Evolutionary conservation across 2,888 invertebrate genomes (phyloP).

Genomic region (Mesopsocus fuscifrons): DNA sequence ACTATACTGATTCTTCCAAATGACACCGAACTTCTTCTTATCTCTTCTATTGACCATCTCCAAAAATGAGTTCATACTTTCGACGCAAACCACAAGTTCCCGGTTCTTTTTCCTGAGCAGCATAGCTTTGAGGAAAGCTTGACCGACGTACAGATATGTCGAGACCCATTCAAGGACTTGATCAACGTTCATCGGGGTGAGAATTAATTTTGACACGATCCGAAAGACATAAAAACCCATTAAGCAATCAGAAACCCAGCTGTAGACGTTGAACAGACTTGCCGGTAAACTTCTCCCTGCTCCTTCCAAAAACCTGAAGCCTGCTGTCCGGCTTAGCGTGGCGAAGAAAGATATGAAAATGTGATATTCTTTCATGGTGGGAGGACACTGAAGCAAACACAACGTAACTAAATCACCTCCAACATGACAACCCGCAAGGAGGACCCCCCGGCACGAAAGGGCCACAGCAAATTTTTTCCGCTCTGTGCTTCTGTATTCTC

Average conservation of each 20-base stretch:
- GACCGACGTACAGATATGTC: slow-evolving; percentile 4
- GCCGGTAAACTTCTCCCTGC: not conserved
- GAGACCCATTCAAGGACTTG: slow-evolving; percentile 5
- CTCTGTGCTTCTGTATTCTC: too few relatives aligned
- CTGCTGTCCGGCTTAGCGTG: not conserved
- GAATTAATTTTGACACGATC: not conserved
- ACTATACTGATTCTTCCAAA: not conserved
- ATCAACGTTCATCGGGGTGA: not conserved
- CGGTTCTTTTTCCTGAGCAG: not conserved
- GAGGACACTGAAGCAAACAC: too few relatives aligned
- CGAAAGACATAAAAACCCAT: slow-evolving; percentile 1
- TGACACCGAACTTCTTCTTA: not conserved
- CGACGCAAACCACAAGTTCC: not conserved
- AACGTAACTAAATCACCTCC: too few relatives aligned
- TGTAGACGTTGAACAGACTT: not conserved
- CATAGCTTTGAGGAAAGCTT: not conserved
- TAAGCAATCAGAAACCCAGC: not conserved
- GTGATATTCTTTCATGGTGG: not conserved
- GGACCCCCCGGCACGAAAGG: too few relatives aligned
- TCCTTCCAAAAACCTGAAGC: not conserved
- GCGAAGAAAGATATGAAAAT: not conserved
- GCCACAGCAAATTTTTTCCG: too few relatives aligned
- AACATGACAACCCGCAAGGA: too few relatives aligned
- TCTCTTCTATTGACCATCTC: not conserved
- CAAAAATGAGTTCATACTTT: not conserved